A percentile compares a stretch with the other conserved stretches of the same genome.
These are phyloP conservation scores for Indicator indicator DNA, from an alignment of 2,113 vertebrate genomes.

Conservation along the genomic window DNA sequence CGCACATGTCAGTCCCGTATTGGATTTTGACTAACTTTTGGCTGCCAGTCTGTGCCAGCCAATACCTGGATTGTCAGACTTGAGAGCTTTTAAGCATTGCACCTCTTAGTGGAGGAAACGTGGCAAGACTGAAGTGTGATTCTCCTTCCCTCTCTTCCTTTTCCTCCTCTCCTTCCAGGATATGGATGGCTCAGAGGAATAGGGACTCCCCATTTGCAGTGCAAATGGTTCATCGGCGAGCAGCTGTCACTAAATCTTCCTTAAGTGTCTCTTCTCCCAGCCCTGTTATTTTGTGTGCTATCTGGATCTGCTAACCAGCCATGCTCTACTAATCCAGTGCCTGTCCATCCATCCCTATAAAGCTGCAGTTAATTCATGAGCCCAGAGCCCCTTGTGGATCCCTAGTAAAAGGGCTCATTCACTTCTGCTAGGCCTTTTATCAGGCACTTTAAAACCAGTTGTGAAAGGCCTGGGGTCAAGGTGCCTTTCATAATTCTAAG, in stretches of 20 bases:
- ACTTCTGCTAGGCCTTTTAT: slow-evolving; percentile 3
- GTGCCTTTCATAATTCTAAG: slow-evolving; percentile 28
- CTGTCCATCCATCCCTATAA: slow-evolving; percentile 46
- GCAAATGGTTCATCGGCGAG: not conserved
- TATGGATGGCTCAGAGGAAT: not conserved
- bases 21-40: not conserved
- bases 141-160: not conserved
- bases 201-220: not conserved
- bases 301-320: slow-evolving; percentile 47
- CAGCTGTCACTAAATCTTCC: slow-evolving; percentile 49
- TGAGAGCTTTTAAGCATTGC: not conserved
- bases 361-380: slow-evolving; percentile 51
- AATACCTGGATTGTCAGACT: not conserved
- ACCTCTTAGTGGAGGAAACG: not conserved
- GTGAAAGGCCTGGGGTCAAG: not conserved
- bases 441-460: slow-evolving; percentile 23
- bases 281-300: slow-evolving; percentile 30
- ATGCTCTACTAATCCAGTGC: slow-evolving; percentile 36
- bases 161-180: not conserved
- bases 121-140: not conserved
- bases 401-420: not conserved
- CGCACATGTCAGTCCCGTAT: not conserved
- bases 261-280: slow-evolving; percentile 39
- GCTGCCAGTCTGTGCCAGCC: not conserved
- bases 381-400: not conserved